phyloP scores from a whole-genome alignment of 2,113 vertebrate genomes.

The Cyprinus carpio region DNA sequence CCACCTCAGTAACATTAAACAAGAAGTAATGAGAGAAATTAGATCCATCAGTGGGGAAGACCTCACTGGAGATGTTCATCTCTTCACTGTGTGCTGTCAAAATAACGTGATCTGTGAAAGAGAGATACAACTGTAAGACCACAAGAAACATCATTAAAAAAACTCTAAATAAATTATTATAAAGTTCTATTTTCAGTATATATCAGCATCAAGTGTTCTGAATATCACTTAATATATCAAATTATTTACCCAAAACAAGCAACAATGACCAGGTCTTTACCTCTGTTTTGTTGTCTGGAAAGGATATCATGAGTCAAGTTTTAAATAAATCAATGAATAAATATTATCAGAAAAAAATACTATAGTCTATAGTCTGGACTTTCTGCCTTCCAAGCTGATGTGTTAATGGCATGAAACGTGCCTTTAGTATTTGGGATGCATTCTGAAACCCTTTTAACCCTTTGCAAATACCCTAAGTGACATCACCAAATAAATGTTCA shows the following conservation, averaged over 20 bases:
- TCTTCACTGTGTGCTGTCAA: no score
- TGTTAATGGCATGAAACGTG: neutral
- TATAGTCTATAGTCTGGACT: neutral
- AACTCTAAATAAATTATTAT: neutral
- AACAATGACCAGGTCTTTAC: neutral
- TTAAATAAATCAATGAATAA: no score
- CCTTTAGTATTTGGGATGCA: neutral
- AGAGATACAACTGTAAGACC: neutral
- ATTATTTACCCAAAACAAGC: neutral
- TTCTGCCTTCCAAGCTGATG: neutral
- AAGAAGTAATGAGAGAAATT: neutral
- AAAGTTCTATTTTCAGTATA: neutral
- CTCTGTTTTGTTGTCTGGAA: neutral
- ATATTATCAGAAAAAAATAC: neutral
- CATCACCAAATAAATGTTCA: neutral
- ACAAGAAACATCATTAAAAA: no score
- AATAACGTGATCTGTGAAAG: neutral
- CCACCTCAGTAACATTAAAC: neutral
- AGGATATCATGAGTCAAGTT: neutral
- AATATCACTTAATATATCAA: no score
- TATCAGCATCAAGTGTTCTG: neutral
- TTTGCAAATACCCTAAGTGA: neutral
- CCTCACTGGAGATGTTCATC: no score
- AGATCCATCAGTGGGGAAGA: no score
- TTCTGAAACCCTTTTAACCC: neutral